Base-by-base conservation (phyloP, 2,113 vertebrate genomes). In the Chroicocephalus ridibundus region DNA sequence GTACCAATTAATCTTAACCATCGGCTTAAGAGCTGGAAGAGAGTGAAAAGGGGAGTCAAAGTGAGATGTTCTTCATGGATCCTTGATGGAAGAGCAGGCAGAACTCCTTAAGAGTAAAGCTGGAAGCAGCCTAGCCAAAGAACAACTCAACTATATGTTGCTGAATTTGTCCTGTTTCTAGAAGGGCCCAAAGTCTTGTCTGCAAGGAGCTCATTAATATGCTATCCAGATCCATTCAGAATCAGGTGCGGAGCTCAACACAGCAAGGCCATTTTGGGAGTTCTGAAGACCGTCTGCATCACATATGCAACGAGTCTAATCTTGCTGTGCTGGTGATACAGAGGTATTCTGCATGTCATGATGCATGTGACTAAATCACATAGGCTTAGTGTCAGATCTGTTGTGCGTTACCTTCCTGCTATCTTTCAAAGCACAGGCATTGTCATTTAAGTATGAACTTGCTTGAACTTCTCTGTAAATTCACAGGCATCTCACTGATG, bases 391-490 rank as follows among this genome's bases (percentile, higher is more conserved):
- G 77, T 94, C 74, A 82, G 69, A 34, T 64, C 47, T 72, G 2
- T 44, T 32, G 38, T 31, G 47, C 47, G 3, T 58, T 71, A 38
- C 57, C 52, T 89, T 82, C 69, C 78, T 69, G 47, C 36, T 0
- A 0, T 46, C 66, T 85, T 79, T 69, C 40, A 82, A 75, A 82
- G 66, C 36, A 38, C 3, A 54, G 19, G 19, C n/a, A 57, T 18
- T 87, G 84, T 69, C 52, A 36, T 76, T 84, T 68, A 83, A 96
- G 70, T 82, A 83, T 69, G 62, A 96, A 90, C 78, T 94, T 87
- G 81, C 96, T 95, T 97, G 72, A 95, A 95, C 94, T 96, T 95
- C 95, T 95, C 82, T 77, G 17, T 87, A 94, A 96, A 94, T 97
- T 94, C 92, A 66, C 7, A 60, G 88, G 84, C 93, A 92, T 94